Conservation (phyloP, 30 jellyfish, hydroid and myxozoan species). For the Pseudorhiza aurosa region DNA sequence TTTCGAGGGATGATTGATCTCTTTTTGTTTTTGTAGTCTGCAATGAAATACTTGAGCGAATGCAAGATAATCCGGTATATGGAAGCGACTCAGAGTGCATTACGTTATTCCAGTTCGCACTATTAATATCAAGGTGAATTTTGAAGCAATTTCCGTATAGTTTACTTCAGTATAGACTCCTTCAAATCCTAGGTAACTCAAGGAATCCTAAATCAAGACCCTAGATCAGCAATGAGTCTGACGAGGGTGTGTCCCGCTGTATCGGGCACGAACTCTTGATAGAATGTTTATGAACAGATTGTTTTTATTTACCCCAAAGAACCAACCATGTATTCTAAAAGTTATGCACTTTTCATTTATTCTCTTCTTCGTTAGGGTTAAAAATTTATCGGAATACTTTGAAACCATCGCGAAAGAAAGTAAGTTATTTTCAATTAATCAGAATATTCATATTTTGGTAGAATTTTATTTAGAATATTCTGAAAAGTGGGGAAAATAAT, state of each 20-base stretch:
- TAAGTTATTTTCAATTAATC: not conserved
- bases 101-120: conserved; percentile 48
- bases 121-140: conserved; percentile 48
- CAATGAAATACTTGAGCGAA: conserved; percentile 13
- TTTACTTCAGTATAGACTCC: no score
- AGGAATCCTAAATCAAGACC: no score
- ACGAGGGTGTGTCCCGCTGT: no score
- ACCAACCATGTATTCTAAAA: not conserved
- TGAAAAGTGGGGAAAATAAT: not conserved
- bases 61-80: not conserved
- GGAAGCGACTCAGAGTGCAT: conserved; percentile 8
- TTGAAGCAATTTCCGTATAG: no score
- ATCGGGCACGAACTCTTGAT: no score
- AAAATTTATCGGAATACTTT: not conserved
- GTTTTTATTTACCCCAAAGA: not conserved
- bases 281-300: no score
- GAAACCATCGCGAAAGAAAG: conserved; percentile 9
- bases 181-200: no score
- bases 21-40: not conserved
- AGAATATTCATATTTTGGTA: not conserved
- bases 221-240: no score
- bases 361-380: not conserved
- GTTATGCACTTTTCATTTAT: not conserved
- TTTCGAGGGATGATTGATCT: no score
- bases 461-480: not conserved